Conservation (phyloP, 1,140 invertebrate genomes). For the Orchesella cincta region DNA sequence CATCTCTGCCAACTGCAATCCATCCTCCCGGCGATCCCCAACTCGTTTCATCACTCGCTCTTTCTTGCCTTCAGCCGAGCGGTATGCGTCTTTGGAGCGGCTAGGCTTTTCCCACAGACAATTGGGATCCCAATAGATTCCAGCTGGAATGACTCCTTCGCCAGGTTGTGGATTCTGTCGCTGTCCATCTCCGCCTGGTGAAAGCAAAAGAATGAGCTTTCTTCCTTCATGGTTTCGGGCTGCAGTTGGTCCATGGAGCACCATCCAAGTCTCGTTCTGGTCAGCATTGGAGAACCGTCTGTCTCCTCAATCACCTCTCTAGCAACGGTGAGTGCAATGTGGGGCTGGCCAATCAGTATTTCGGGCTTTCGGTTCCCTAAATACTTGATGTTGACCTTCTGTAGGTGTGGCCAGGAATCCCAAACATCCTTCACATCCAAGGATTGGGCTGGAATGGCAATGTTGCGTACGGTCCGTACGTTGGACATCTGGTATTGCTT, state of each 20-base stretch:
- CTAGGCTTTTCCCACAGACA: too few relatives aligned
- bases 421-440: not conserved
- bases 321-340: not conserved
- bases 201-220: not conserved
- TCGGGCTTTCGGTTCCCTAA: too few relatives aligned
- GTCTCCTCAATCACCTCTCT: not conserved
- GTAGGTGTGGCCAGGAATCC: not conserved
- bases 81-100: too few relatives aligned
- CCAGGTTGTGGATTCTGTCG: not conserved
- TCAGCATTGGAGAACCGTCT: not conserved
- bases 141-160: slow-evolving; percentile 34
- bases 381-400: not conserved
- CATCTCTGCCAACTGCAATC: too few relatives aligned
- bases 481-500: not conserved
- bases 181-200: not conserved
- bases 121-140: slow-evolving; percentile 40
- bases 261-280: not conserved
- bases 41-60: too few relatives aligned
- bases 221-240: not conserved
- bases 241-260: slow-evolving; percentile 7
- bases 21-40: too few relatives aligned
- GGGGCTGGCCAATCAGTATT: slow-evolving; percentile 21
- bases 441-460: slow-evolving; percentile 20
- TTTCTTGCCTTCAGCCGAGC: too few relatives aligned
- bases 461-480: slow-evolving; percentile 5